These are phyloP conservation scores for Coelogynopora nodosa DNA, from an alignment of 2,888 invertebrate genomes.

Conservation along the genomic window DNA sequence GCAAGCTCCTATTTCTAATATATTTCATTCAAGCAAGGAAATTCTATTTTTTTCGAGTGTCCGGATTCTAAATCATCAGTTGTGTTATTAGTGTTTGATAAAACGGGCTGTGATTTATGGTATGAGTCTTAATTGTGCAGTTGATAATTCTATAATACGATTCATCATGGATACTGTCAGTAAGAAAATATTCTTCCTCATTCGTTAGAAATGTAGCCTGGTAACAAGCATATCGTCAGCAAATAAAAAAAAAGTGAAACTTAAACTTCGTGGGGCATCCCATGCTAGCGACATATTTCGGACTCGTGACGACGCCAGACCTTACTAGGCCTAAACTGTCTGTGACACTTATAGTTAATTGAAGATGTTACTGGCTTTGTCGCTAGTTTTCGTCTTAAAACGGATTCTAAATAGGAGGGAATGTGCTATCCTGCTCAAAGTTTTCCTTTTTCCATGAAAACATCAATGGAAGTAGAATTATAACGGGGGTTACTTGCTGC, in stretches of 20 bases:
- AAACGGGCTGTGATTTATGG: constrained; percentile 33
- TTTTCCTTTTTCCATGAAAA: constrained; percentile 40
- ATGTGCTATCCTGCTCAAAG: constrained; percentile 32
- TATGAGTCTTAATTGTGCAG: constrained; percentile 16
- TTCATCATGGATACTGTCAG: constrained; percentile 5
- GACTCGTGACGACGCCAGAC: constrained; percentile 8
- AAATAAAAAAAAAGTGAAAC: neutral
- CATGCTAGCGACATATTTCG: neutral
- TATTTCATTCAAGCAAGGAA: constrained; percentile 16
- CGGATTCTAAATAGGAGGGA: constrained; percentile 28
- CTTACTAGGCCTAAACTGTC: constrained; percentile 4
- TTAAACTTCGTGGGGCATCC: constrained; percentile 3
- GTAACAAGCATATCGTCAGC: too few species aligned
- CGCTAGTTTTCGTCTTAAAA: constrained; percentile 25
- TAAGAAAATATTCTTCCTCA: neutral
- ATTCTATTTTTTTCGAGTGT: constrained; percentile 24
- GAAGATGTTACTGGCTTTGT: neutral
- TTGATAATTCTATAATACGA: neutral
- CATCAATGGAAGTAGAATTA: neutral
- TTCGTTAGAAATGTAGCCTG: neutral
- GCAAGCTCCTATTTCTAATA: neutral
- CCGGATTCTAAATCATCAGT: neutral
- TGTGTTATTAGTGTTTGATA: constrained; percentile 1
- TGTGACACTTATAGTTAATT: constrained; percentile 2
- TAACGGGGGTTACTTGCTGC: neutral